Evolutionary conservation across 2,797 vertebrate species (phyloP).

Genomic region (Acanthurus tractus): DNA sequence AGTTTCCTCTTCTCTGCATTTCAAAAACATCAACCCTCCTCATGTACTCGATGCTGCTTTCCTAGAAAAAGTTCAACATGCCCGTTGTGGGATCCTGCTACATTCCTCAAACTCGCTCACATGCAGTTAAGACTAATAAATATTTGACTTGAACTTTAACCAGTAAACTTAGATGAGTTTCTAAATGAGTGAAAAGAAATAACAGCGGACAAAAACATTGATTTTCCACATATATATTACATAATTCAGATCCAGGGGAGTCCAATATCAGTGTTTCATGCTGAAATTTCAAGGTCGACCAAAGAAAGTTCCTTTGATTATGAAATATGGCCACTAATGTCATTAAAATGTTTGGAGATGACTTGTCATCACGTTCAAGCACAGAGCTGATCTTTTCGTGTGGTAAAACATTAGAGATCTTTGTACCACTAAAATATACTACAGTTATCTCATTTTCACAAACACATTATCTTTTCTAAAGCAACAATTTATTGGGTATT

Average conservation of each 20-base stretch:
- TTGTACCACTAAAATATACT: not conserved
- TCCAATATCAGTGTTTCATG: not conserved
- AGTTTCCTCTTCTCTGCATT: slow-evolving; percentile 9
- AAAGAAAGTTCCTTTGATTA: not conserved
- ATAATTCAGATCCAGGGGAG: not conserved
- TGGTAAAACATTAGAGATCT: not conserved
- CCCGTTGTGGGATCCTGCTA: not conserved
- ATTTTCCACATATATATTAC: not conserved
- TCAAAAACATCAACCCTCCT: slow-evolving; percentile 12
- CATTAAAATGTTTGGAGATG: not conserved
- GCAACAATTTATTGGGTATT: too few species aligned
- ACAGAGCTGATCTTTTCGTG: not conserved
- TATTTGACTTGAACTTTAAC: slow-evolving; percentile 16
- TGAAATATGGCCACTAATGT: not conserved
- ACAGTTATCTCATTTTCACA: not conserved
- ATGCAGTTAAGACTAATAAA: slow-evolving; percentile 19
- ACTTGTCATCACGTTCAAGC: not conserved
- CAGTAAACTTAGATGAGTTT: slow-evolving; percentile 24
- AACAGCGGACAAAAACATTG: too few species aligned
- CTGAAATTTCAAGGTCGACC: not conserved
- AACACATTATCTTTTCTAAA: not conserved
- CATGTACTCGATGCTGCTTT: not conserved
- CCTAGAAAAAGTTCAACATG: not conserved
- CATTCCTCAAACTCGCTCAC: not conserved
- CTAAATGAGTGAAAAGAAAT: slow-evolving; percentile 8